Percentiles rank a stretch among this genome's conserved stretches.
These are phyloP conservation scores for Tachycineta bicolor DNA, from an alignment of 2,113 vertebrate genomes.

Conservation along the genomic window DNA sequence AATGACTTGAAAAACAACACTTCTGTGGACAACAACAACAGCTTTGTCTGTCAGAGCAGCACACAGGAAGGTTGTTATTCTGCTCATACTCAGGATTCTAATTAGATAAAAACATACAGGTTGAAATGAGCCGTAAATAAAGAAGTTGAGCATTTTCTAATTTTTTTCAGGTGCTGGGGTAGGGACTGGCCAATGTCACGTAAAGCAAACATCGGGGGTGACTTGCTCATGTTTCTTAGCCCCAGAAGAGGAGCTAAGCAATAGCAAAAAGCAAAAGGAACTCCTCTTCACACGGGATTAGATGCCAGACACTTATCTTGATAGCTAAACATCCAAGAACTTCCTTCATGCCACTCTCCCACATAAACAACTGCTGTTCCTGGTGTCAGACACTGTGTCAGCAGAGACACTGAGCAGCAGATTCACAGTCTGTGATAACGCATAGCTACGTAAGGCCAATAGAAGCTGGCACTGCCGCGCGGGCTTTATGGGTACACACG, in stretches of 20 bases:
- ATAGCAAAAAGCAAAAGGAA: neutral
- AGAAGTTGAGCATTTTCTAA: neutral
- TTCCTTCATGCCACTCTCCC: constrained; percentile 34
- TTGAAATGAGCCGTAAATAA: neutral
- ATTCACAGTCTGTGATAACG: neutral
- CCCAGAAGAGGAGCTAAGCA: neutral
- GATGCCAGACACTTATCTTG: neutral
- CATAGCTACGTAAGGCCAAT: neutral
- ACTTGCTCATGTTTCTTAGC: neutral
- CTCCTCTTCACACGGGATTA: neutral
- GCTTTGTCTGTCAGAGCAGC: neutral
- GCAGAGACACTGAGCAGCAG: neutral
- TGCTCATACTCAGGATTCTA: neutral
- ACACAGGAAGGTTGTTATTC: neutral
- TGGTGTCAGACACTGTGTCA: constrained; percentile 58
- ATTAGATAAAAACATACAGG: neutral
- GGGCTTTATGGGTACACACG: neutral
- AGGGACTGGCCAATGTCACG: neutral
- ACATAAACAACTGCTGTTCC: constrained; percentile 28
- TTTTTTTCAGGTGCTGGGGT: neutral
- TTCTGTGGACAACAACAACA: neutral
- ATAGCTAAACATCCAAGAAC: constrained; percentile 9
- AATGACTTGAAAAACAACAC: neutral
- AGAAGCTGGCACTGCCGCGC: neutral
- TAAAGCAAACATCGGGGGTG: neutral